Evolutionary conservation across 2,888 invertebrate genomes (phyloP), one percentile per base, ranked within the genome.

Genomic region (Thumatha senex): DNA sequence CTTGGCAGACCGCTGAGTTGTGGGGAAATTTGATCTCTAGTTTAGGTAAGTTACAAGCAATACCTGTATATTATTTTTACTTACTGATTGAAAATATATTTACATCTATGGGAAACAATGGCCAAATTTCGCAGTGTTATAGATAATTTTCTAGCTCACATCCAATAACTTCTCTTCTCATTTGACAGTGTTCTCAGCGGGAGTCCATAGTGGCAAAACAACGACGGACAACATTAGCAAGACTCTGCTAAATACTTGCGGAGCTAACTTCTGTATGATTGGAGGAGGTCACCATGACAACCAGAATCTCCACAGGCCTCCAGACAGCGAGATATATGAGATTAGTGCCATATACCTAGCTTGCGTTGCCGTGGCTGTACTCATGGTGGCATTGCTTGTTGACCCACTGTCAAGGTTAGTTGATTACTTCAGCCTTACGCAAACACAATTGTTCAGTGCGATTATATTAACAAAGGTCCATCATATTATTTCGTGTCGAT

Each of bases 11-110:
- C 12, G 97, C 98, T 70, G 97, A 98, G 89, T 94, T 99, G 42
- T 97, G 98, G 96, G 98, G 99, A 78, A 99, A 99, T 87, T 93
- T 99, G 58, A 95, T 98, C 75, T 98, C 98, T n/a, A 98, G 98
- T 64, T 93, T 97, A 70, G 96, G 96, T 96, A 82, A 94, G 95
- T 92, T 30, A 36, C 18, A 10, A 10, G 11, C 24, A 24, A n/a
- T 10, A 13, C 24, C 0, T 11, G 8, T n/a, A 0, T 12, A 7
- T 35, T 13, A 13, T 13, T 14, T 35, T 35, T 33, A 2, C n/a
- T n/a, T 33, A n/a, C 3, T 33, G n/a, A 33, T 33, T 33, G 11
- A 2, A 2, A 33, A n/a, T 33, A 12, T 1, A 35, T 35, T 12
- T 7, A 1, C n/a, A 35, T 13, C 13, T n/a, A n/a, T n/a, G n/a